Conservation (phyloP, 1,140 invertebrate genomes). For the Macrosteles quadrilineatus region DNA sequence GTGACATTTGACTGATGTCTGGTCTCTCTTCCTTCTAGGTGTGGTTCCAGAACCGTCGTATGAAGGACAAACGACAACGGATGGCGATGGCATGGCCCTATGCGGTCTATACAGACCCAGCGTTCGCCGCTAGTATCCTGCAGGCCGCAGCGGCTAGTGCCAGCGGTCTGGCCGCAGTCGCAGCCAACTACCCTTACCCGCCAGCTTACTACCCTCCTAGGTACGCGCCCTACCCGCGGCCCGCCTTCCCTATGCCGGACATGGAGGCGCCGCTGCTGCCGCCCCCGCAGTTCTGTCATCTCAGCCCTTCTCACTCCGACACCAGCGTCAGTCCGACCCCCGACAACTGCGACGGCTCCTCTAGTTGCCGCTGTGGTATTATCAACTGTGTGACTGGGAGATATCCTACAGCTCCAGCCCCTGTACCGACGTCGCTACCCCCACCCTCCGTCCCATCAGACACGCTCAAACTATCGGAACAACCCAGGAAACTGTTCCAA, state of each 20-base stretch:
- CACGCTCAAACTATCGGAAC: constrained; percentile 27
- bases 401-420: background rate
- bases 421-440: background rate
- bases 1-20: too few relatives aligned
- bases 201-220: constrained; percentile 36
- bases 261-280: constrained; percentile 28
- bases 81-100: constrained; percentile 95
- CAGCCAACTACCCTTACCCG: constrained; percentile 41
- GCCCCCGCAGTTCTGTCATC: constrained; percentile 36
- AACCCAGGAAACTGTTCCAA: constrained; percentile 42
- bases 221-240: constrained; percentile 31
- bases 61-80: constrained; percentile 97
- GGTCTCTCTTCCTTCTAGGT: constrained; percentile 65
- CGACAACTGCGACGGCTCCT: constrained; percentile 51
- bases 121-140: constrained; percentile 86
- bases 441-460: constrained; percentile 20
- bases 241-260: background rate
- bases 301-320: constrained; percentile 38
- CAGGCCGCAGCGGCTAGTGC: constrained; percentile 69
- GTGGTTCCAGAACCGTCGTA: constrained; percentile 99
- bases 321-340: constrained; percentile 46
- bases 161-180: constrained; percentile 44
- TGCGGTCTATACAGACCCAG: constrained; percentile 89
- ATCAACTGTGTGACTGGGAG: constrained; percentile 43
- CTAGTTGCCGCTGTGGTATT: constrained; percentile 45